These are phyloP conservation scores for Linepithema humile DNA, from an alignment of 1,140 invertebrate genomes.

Conservation along the genomic window DNA sequence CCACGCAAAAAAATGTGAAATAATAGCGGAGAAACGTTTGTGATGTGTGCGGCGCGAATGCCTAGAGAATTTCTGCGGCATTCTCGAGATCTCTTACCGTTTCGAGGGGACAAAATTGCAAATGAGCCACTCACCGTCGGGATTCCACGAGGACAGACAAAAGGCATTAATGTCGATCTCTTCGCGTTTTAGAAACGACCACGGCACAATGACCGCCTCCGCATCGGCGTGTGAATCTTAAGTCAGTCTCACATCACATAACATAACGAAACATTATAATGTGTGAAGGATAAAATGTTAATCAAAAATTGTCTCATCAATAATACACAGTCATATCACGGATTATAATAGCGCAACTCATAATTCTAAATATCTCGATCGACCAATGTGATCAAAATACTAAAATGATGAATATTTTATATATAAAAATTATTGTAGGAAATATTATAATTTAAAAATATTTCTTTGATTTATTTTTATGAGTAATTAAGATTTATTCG, in stretches of 20 bases:
- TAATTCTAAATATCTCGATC: too few relatives aligned
- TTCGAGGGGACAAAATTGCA: constrained; percentile 46
- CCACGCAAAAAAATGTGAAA: constrained; percentile 5
- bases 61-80: constrained; percentile 14
- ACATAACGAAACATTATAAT: not conserved
- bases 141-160: constrained; percentile 71
- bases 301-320: not conserved
- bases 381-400: not conserved
- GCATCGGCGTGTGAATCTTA: not conserved
- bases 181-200: constrained; percentile 49
- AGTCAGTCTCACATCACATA: constrained; percentile 17
- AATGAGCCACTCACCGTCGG: constrained; percentile 62
- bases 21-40: not conserved
- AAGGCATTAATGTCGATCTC: constrained; percentile 68
- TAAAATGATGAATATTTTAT: not conserved
- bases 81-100: constrained; percentile 38
- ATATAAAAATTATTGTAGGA: not conserved
- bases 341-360: too few relatives aligned
- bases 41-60: constrained; percentile 7
- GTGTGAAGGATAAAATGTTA: not conserved
- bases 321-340: too few relatives aligned
- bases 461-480: constrained; percentile 7
- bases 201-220: constrained; percentile 12
- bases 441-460: not conserved
- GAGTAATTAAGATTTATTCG: not conserved